A percentile compares a stretch with the other conserved stretches of the same genome.
Evolutionary conservation across 2,113 vertebrate genomes (phyloP).

Genomic region (Aepyceros melampus): DNA sequence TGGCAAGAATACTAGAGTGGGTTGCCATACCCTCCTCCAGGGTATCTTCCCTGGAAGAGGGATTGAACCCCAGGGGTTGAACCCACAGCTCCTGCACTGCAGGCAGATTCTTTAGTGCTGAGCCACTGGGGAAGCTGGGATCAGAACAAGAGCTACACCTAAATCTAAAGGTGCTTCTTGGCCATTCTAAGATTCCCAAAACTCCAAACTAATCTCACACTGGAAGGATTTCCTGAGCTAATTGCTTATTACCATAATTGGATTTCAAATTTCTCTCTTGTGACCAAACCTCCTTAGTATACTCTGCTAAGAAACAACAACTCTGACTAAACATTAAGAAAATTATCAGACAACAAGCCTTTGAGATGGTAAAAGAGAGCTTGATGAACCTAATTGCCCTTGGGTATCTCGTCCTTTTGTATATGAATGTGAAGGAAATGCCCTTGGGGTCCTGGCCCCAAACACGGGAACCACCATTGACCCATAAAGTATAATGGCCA

Average conservation of each 20-base stretch:
- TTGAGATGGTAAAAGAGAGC: not conserved
- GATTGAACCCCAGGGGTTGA: not conserved
- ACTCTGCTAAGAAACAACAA: not conserved
- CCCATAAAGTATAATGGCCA: not conserved
- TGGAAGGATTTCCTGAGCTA: not conserved
- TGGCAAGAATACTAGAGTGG: not conserved
- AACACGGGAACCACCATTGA: not conserved
- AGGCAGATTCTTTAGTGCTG: not conserved
- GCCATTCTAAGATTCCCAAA: not conserved
- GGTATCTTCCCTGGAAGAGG: not conserved
- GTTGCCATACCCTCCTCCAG: not conserved
- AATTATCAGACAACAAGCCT: not conserved
- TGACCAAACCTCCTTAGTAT: not conserved
- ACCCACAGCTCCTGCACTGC: rapidly evolving
- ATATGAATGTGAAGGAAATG: not conserved
- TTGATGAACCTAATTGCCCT: not conserved
- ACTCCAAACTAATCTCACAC: not conserved
- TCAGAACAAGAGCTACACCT: not conserved
- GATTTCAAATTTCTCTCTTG: not conserved
- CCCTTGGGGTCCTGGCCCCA: not conserved
- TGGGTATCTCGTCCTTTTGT: not conserved
- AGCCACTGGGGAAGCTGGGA: not conserved
- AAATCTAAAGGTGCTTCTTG: not conserved
- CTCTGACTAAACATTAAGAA: not conserved
- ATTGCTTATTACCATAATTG: not conserved